Conservation (phyloP, 2,888 invertebrate genomes). For the Unio delphinus region DNA sequence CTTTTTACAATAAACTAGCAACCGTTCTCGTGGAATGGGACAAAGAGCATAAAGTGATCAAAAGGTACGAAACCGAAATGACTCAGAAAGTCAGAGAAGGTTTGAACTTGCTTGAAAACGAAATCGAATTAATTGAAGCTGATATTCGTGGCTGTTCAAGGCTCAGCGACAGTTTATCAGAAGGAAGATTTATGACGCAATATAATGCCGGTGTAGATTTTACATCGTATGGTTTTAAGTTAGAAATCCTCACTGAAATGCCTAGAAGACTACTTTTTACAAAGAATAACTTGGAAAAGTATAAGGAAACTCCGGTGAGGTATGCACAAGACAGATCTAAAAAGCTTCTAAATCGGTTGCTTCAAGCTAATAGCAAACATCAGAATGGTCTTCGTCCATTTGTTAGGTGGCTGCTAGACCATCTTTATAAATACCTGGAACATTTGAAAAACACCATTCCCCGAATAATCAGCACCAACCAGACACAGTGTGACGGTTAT, state of each 20-base stretch:
- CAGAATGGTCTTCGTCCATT: constrained; percentile 18
- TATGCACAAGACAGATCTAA: constrained; percentile 29
- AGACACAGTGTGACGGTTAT: constrained; percentile 42
- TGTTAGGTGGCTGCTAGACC: constrained; percentile 28
- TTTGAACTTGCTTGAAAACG: constrained; percentile 42
- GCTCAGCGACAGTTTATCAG: background rate
- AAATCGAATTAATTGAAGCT: constrained; percentile 23
- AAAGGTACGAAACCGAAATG: constrained; percentile 28
- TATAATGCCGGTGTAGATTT: background rate
- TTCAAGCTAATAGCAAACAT: constrained; percentile 8
- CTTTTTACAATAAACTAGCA: constrained; percentile 30
- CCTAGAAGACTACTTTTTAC: constrained; percentile 8
- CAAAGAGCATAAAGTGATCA: constrained; percentile 19
- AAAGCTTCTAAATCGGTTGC: constrained; percentile 24
- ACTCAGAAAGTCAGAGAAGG: constrained; percentile 30
- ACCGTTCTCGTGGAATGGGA: constrained; percentile 35
- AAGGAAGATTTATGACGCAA: no score
- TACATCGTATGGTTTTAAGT: background rate
- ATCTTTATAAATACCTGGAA: constrained; percentile 27
- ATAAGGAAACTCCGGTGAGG: constrained; percentile 23
- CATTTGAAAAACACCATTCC: constrained; percentile 33
- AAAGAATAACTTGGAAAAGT: constrained; percentile 1
- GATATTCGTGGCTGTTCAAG: constrained; percentile 7
- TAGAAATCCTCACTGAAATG: constrained; percentile 8
- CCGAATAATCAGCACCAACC: constrained; percentile 45